phyloP scores from a whole-genome alignment of 1,140 invertebrate species.

The Saccostrea glomerata region DNA sequence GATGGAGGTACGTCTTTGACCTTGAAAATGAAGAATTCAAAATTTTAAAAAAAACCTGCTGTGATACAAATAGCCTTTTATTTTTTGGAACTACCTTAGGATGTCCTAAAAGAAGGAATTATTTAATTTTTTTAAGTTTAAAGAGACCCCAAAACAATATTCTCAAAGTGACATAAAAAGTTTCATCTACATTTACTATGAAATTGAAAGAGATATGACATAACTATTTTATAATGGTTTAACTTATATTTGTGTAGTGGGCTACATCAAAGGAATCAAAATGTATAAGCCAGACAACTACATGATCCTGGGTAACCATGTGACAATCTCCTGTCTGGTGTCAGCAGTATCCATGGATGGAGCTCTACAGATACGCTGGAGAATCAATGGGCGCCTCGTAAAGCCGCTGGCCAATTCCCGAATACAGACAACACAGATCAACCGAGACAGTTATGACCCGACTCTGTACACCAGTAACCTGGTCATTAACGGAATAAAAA shows the following conservation, averaged over 20 bases:
- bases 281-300: slow-evolving; percentile 1
- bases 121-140: too few species aligned
- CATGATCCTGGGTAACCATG: slow-evolving; percentile 3
- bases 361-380: background rate
- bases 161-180: too few species aligned
- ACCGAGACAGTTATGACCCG: slow-evolving; percentile 9
- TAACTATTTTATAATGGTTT: too few species aligned
- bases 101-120: too few species aligned
- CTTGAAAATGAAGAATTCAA: too few species aligned
- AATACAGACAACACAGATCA: slow-evolving; percentile 13
- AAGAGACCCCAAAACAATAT: too few species aligned
- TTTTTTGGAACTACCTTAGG: too few species aligned
- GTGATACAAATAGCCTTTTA: too few species aligned
- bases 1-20: background rate
- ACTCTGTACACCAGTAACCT: slow-evolving; percentile 37
- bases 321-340: background rate
- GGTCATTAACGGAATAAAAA: slow-evolving; percentile 17
- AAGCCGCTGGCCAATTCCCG: slow-evolving; percentile 14
- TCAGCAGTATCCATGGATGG: background rate
- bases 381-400: background rate
- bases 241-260: slow-evolving; percentile 16
- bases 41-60: too few species aligned
- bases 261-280: slow-evolving; percentile 1
- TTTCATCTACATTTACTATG: too few species aligned
- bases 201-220: too few species aligned